Base-by-base conservation (phyloP, 1,140 invertebrate genomes). In the Luehdorfia chinensis region DNA sequence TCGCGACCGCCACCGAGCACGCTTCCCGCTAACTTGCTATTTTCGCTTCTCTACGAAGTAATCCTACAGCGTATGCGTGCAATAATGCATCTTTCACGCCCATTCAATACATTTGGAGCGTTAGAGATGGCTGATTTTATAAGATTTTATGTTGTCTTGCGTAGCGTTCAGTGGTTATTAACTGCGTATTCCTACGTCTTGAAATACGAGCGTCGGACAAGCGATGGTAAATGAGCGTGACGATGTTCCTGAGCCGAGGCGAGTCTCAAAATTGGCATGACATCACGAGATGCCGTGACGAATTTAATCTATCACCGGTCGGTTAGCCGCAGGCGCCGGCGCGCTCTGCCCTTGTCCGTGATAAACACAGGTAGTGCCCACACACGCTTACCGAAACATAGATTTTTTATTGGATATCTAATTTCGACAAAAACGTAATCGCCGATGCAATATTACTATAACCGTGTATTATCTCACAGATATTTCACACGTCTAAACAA, bases 291-390 rank as follows among this genome's bases (percentile, higher is more conserved):
- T 75, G 69, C 67, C 79, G 77, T 79, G 76, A 72, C 80, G 69
- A 81, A 84, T 84, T 78, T 76, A 81, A 84, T 84, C 80, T 84
- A 84, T 84, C 80, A 84, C 75, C 75, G 70, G 47, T 27, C 31
- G 48, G 48, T 18, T 31, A 44, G 68, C 75, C 75, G 56, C 61
- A 65, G 76, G 76, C 75, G 77, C 76, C 76, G 76, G 73, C 62
- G 45, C 45, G 50, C 49, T 47, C n/a, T 50, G 32, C 46, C 19
- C 19, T 21, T 6, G 14, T 34, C 62, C 49, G 44, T 50, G 58
- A 67, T 62, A 51, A 70, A 73, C 66, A 73, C 79, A 81, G 75
- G 79, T 83, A 83, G 74, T 74, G 67, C 62, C 63, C 66, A 60
- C 64, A 66, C 62, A 71, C 66, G 60, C 55, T 47, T 74, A 55